These are phyloP conservation scores for Triplophysa dalaica DNA, from an alignment of 2,113 vertebrate species.

Conservation along the genomic window DNA sequence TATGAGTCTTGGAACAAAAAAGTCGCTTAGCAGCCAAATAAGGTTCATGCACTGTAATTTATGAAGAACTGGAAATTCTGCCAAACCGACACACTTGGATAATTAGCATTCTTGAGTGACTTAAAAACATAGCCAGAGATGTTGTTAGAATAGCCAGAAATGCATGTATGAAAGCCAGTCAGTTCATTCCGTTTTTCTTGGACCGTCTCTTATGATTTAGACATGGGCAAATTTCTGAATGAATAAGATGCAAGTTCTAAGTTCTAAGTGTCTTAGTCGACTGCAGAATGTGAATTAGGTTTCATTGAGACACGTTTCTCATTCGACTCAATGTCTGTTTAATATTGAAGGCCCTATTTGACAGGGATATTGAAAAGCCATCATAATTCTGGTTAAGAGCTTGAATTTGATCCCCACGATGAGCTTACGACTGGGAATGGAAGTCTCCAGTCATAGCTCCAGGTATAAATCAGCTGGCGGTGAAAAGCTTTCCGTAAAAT, in stretches of 20 bases:
- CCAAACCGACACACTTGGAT: conserved; percentile 50
- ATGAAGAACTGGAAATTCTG: conserved; percentile 47
- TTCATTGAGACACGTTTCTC: neutral
- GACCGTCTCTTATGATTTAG: conserved; percentile 15
- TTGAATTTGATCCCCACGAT: conserved; percentile 44
- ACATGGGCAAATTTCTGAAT: conserved; percentile 31
- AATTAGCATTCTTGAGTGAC: conserved; percentile 44
- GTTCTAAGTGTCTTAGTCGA: conserved; percentile 7
- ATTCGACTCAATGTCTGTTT: conserved; percentile 1
- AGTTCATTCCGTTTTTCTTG: conserved; percentile 43
- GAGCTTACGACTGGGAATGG: conserved; percentile 42
- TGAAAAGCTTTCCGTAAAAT: conserved; percentile 66
- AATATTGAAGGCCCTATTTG: conserved; percentile 23
- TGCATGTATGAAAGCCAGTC: conserved; percentile 41
- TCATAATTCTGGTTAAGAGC: conserved; percentile 47
- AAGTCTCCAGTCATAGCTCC: conserved; percentile 41
- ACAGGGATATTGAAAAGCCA: conserved; percentile 30
- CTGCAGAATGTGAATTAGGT: conserved; percentile 30
- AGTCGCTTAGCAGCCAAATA: conserved; percentile 53
- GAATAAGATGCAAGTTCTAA: neutral
- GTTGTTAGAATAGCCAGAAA: conserved; percentile 48
- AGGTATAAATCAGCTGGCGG: conserved; percentile 64
- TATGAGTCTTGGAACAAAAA: conserved; percentile 37
- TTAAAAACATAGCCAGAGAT: conserved; percentile 53
- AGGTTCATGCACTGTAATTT: conserved; percentile 56